Evolutionary conservation across 1,140 invertebrate species (phyloP), one percentile per base, ranked within the genome.

Genomic region (Andricus grossulariae): DNA sequence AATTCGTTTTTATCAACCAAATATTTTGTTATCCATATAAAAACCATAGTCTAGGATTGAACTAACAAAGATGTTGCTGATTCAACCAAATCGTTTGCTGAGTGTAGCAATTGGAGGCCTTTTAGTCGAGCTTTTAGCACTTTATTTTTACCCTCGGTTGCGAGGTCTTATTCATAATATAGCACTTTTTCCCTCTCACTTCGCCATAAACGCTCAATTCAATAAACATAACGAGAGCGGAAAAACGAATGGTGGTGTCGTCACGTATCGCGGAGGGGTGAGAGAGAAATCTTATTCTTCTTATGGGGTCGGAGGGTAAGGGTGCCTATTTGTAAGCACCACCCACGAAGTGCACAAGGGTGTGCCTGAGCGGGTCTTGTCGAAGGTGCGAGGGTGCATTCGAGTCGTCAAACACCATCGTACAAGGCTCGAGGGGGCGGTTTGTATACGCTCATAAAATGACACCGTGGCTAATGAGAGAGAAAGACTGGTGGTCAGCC

Each of bases 331-430:
- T 19, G 52, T 54, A 54, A 54, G 21, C 57, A 60, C 60, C 60
- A 66, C 60, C 60, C 60, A 66, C 60, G 60, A 66, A 45, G 60
- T 16, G 16, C 16, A 66, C 60, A 66, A 66, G 60, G 60, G 52
- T 54, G 52, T 19, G 52, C 11, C 52, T 4, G 52, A 54, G 11
- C 52, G n/a, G n/a, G n/a, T 54, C 52, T 54, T 54, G n/a, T 18
- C n/a, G 3, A 54, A 54, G 52, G 52, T 54, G 52, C 19, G 52
- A 54, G 52, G 52, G 60, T 66, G 39, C 25, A 66, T 66, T 66
- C 39, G 13, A 66, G 15, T 66, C 60, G 25, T 66, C 60, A 66
- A 45, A 66, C 60, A 39, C 32, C 25, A 39, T 16, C 13, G 11
- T 39, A 39, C 25, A n/a, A n/a, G 0, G 21, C 19, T 25, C 12